Evolutionary conservation across 2,113 vertebrate genomes (phyloP), one percentile per base, ranked within the genome.

Genomic region (Elaphurus davidianus): DNA sequence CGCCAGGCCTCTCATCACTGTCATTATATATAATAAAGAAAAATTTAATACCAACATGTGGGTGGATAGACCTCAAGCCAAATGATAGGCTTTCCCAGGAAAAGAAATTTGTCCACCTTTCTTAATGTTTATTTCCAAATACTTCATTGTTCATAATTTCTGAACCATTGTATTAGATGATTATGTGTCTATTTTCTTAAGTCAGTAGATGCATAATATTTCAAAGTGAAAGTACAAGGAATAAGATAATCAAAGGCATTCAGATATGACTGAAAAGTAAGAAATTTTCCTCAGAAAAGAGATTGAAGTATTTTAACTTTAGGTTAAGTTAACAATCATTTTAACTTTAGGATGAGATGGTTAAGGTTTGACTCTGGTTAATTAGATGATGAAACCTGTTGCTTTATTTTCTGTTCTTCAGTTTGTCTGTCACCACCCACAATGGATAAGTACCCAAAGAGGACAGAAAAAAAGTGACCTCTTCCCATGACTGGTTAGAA

Each of bases 131-230:
- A 57, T 94, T 90, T 83, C 33, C 78, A 78, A 50, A 76, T 87
- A 83, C 33, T 82, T 87, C 21, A 11, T 76, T 95, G n/a, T 95
- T 91, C 6, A 74, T 94, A 71, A 45, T 96, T 90, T 93, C 87
- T 97, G 78, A 57, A 81, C 40, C 25, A 14, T 85, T 94, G 50
- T 91, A 23, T 21, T 92, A 55, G 57, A 89, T 94, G 43, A 78
- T 4, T 59, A 74, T 76, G 43, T 85, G 47, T 67, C 23, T 57
- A 59, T 84, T 91, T 97, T 84, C 33, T 89, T 6, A 83, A 93
- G 57, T 71, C 60, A 84, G 0, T 91, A 78, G n/a, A 60, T 87
- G 25, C 28, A 86, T 82, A 84, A 23, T 88, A 88, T 88, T 94
- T 97, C 64, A 85, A 81, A 76, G 27, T 64, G 59, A 74, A 94